These are phyloP conservation scores for Orcinus orca DNA, from an alignment of 2,113 vertebrate species.

Conservation along the genomic window DNA sequence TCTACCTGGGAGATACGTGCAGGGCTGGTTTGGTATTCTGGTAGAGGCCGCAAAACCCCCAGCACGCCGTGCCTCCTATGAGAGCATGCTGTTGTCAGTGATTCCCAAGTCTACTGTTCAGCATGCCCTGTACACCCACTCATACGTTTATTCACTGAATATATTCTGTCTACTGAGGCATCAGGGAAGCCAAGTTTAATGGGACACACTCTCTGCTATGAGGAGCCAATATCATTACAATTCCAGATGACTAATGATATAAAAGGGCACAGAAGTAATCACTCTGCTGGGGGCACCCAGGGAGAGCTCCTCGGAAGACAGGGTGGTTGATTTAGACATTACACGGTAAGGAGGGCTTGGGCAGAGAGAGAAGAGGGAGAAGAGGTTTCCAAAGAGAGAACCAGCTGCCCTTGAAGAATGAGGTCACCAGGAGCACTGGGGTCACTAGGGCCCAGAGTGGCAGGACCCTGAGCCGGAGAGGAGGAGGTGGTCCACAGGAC, in stretches of 20 bases:
- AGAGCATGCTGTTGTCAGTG: fast-evolving
- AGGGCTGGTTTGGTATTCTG: neutral
- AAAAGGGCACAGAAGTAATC: neutral
- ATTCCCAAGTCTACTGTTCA: too few species aligned
- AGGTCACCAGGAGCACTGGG: fast-evolving
- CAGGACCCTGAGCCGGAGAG: too few species aligned
- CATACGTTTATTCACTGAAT: neutral
- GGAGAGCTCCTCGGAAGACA: too few species aligned
- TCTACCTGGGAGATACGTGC: fast-evolving
- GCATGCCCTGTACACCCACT: neutral
- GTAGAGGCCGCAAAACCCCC: fast-evolving
- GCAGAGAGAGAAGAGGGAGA: neutral
- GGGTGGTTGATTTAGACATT: neutral
- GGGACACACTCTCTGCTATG: neutral
- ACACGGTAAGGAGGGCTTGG: fast-evolving
- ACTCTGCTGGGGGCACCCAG: neutral
- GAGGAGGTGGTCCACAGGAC: fast-evolving
- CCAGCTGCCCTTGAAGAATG: fast-evolving
- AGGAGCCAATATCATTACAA: fast-evolving
- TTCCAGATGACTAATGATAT: too few species aligned
- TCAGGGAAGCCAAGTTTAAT: too few species aligned
- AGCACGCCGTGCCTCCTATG: fast-evolving
- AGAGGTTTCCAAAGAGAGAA: neutral
- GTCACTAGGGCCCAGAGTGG: neutral
- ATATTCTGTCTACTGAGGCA: neutral